These are phyloP conservation scores for Tortrix viridana DNA, from an alignment of 2,888 invertebrate genomes.

Conservation along the genomic window DNA sequence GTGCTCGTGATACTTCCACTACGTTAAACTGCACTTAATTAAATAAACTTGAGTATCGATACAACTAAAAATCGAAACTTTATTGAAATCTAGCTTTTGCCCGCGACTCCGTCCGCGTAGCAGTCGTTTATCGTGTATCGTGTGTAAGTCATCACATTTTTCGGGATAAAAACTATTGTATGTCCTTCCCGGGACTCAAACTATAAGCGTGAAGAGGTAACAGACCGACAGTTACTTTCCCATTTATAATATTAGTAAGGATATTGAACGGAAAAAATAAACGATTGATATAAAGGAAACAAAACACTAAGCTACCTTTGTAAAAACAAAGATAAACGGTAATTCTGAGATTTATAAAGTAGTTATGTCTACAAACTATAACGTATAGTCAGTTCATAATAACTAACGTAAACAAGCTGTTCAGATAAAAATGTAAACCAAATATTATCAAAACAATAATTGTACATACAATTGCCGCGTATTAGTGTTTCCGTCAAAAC, in stretches of 20 bases:
- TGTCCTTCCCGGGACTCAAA: too few species aligned
- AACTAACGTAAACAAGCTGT: neutral
- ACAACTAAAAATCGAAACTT: too few species aligned
- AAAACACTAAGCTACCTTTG: slow-evolving; percentile 2
- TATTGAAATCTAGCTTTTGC: too few species aligned
- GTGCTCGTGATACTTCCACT: slow-evolving; percentile 11
- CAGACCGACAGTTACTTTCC: too few species aligned
- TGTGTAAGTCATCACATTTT: too few species aligned
- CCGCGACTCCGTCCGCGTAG: too few species aligned
- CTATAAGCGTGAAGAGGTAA: too few species aligned
- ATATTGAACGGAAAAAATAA: neutral
- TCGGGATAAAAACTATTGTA: too few species aligned
- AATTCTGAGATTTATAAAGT: neutral
- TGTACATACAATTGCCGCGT: neutral
- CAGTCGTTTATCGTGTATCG: too few species aligned
- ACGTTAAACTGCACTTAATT: neutral
- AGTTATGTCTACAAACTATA: neutral
- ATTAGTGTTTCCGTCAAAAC: slow-evolving; percentile 2
- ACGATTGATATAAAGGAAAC: slow-evolving; percentile 13
- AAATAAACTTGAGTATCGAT: neutral
- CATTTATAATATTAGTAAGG: too few species aligned
- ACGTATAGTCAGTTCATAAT: neutral
- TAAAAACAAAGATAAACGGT: slow-evolving; percentile 10
- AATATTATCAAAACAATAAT: neutral
- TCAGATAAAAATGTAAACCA: neutral